Conservation (phyloP, 2,888 invertebrate species). For the Rhynchonema sp. region DNA sequence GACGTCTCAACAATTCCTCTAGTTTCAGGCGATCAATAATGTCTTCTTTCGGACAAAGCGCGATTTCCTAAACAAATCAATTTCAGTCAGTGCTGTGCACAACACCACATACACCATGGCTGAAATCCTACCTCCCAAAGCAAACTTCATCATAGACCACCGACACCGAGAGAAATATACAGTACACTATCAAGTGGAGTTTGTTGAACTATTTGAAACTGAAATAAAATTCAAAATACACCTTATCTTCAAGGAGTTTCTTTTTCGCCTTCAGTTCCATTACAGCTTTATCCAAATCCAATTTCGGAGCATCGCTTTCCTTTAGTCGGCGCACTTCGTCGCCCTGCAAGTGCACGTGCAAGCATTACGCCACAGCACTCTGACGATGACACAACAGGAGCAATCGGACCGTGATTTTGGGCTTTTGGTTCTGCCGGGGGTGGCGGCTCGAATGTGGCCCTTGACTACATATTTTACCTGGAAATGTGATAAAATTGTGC, state of each 20-base stretch:
- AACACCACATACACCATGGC: too few relatives aligned
- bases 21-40: slow-evolving; percentile 75
- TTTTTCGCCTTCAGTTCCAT: slow-evolving; percentile 75
- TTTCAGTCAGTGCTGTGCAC: too few relatives aligned
- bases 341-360: slow-evolving; percentile 41
- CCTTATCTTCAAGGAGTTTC: slow-evolving; percentile 69
- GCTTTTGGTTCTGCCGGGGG: too few relatives aligned
- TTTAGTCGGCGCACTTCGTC: slow-evolving; percentile 74
- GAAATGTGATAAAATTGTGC: too few relatives aligned
- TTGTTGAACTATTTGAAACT: not conserved
- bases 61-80: slow-evolving; percentile 44
- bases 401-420: too few relatives aligned
- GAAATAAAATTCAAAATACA: slow-evolving; percentile 9
- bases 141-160: not conserved
- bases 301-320: slow-evolving; percentile 60
- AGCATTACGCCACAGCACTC: not conserved
- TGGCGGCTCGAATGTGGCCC: too few relatives aligned
- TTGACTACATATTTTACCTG: too few relatives aligned
- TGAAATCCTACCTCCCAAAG: too few relatives aligned
- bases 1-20: slow-evolving; percentile 84
- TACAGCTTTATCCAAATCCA: slow-evolving; percentile 81
- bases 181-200: not conserved
- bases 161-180: not conserved
- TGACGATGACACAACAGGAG: not conserved
- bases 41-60: slow-evolving; percentile 39